These are phyloP conservation scores for Crocuta crocuta DNA, from an alignment of 2,113 vertebrate genomes.

Conservation along the genomic window DNA sequence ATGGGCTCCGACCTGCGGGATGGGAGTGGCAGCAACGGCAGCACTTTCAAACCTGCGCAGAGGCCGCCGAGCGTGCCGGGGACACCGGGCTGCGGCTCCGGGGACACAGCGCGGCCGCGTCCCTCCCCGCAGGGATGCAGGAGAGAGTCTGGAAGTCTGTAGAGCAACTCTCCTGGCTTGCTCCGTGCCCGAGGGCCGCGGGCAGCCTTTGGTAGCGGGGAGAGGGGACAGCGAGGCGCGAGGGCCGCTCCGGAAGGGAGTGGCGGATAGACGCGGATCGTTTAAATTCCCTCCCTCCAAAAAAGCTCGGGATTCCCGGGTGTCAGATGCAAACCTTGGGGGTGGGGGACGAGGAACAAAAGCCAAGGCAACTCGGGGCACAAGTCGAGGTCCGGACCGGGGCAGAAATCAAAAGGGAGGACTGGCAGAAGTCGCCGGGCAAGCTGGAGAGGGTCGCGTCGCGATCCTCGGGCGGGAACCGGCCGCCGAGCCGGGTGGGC, in stretches of 20 bases:
- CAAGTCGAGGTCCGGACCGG: not conserved
- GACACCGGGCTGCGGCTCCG: not conserved
- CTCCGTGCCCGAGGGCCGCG: too few species aligned
- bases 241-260: not conserved
- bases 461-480: not conserved
- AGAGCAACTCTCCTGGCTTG: not conserved
- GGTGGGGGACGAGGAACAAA: not conserved
- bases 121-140: too few species aligned
- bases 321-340: slow-evolving; percentile 50
- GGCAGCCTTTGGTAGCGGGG: not conserved
- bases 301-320: not conserved
- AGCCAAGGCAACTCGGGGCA: slow-evolving; percentile 11
- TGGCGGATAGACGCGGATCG: not conserved
- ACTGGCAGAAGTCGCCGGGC: not conserved
- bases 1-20: not conserved
- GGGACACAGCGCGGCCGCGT: too few species aligned
- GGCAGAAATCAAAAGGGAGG: not conserved
- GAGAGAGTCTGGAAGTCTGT: not conserved
- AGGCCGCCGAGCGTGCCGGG: not conserved
- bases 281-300: not conserved
- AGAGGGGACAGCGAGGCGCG: not conserved
- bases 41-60: not conserved
- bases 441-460: not conserved
- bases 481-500: not conserved
- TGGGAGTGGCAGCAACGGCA: not conserved